These are phyloP conservation scores for Parnassius smintheus DNA, from an alignment of 2,888 invertebrate genomes.

Conservation along the genomic window DNA sequence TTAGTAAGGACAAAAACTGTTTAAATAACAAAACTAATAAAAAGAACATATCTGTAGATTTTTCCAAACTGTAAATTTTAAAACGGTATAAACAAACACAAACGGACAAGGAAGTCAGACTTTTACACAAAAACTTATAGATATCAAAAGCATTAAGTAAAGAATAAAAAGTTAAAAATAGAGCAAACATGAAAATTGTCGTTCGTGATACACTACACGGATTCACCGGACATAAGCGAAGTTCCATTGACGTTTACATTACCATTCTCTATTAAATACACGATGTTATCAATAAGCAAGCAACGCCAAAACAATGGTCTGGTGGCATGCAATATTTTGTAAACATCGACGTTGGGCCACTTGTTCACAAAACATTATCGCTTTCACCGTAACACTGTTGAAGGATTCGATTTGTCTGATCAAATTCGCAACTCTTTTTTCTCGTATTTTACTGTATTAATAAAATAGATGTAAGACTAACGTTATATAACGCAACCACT, in stretches of 20 bases:
- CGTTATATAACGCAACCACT: conserved; percentile 1
- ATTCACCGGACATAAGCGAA: conserved; percentile 27
- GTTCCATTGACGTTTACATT: conserved; percentile 27
- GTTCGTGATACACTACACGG: conserved; percentile 23
- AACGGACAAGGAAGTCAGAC: not conserved
- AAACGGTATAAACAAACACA: conserved; percentile 5
- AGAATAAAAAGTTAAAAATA: conserved; percentile 13
- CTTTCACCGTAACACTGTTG: conserved; percentile 13
- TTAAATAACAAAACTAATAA: too few species aligned
- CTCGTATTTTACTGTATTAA: not conserved
- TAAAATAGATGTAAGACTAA: conserved; percentile 10
- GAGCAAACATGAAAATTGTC: conserved; percentile 15
- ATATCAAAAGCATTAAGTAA: not conserved
- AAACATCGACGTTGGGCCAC: conserved; percentile 20
- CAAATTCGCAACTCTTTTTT: conserved; percentile 11
- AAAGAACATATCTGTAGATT: too few species aligned
- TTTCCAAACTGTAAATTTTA: not conserved
- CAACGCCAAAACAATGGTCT: conserved; percentile 23
- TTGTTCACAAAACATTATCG: conserved; percentile 21
- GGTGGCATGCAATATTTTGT: conserved; percentile 19
- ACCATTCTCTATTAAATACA: conserved; percentile 18
- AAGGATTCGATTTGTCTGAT: conserved; percentile 15
- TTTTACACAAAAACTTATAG: not conserved
- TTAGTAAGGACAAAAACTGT: too few species aligned
- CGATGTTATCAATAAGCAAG: conserved; percentile 24